These are phyloP conservation scores for Ardeotis arabs DNA, from an alignment of 2,113 vertebrate species.

Conservation along the genomic window DNA sequence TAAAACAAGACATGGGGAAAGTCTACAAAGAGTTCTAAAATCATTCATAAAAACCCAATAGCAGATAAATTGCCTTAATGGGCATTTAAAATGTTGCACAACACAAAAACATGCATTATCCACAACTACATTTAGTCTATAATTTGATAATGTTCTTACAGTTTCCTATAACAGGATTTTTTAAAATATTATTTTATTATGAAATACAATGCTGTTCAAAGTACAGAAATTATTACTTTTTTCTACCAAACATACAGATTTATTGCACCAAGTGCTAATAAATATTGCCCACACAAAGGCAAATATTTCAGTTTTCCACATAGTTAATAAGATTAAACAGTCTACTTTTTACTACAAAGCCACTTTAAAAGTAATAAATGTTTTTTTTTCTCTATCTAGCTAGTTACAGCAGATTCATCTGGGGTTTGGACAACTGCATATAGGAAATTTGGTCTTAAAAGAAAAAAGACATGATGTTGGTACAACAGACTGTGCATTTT, in stretches of 20 bases:
- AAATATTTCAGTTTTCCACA: background rate
- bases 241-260: background rate
- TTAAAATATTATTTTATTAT: background rate
- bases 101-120: background rate
- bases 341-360: slow-evolving; percentile 11
- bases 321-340: background rate
- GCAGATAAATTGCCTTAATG: background rate
- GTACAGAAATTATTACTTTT: background rate
- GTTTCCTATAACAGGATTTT: background rate
- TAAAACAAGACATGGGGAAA: background rate
- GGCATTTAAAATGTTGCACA: background rate
- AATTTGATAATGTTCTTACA: background rate
- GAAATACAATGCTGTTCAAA: background rate
- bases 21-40: background rate
- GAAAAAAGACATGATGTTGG: background rate
- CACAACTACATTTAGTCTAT: background rate
- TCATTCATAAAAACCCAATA: background rate
- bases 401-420: background rate
- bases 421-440: background rate
- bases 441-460: slow-evolving; percentile 4
- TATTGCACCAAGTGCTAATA: background rate
- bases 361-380: slow-evolving; percentile 30
- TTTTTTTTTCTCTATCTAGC: background rate
- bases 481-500: background rate
- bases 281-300: background rate